Conservation (phyloP, 2,113 vertebrate species). For the Pica pica region DNA sequence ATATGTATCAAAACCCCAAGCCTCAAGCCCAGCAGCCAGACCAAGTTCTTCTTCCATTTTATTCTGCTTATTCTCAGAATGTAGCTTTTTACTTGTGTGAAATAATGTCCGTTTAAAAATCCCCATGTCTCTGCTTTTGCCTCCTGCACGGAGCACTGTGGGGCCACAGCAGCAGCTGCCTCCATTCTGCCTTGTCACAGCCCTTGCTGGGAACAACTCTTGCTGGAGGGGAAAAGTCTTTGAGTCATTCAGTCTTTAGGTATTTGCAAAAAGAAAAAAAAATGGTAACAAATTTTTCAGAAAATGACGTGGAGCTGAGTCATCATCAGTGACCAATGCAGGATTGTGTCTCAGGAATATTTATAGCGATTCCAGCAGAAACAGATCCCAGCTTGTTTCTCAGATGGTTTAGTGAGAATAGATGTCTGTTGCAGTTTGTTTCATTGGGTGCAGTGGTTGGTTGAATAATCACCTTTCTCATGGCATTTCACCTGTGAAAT, state of each 20-base stretch:
- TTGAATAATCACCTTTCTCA: background rate
- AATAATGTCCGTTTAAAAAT: background rate
- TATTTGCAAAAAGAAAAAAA: background rate
- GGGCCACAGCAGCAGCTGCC: background rate
- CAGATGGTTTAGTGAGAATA: background rate
- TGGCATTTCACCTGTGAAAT: background rate
- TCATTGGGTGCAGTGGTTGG: background rate
- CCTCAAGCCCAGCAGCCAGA: background rate
- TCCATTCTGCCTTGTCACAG: conserved; percentile 6
- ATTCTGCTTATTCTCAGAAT: background rate
- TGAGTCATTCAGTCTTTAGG: background rate
- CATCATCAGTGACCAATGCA: background rate
- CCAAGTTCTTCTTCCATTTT: background rate
- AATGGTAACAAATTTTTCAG: background rate
- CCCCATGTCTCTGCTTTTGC: background rate
- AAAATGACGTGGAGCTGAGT: background rate
- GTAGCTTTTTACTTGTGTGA: background rate
- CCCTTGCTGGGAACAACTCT: background rate
- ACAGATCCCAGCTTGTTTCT: background rate
- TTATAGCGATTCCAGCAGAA: background rate
- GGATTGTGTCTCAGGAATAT: background rate
- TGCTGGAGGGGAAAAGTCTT: background rate
- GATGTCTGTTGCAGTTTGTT: background rate
- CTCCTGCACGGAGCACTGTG: fast-evolving
- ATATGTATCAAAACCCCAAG: fast-evolving